phyloP scores from a whole-genome alignment of 2,888 invertebrate species.

The Oscheius sp. region DNA sequence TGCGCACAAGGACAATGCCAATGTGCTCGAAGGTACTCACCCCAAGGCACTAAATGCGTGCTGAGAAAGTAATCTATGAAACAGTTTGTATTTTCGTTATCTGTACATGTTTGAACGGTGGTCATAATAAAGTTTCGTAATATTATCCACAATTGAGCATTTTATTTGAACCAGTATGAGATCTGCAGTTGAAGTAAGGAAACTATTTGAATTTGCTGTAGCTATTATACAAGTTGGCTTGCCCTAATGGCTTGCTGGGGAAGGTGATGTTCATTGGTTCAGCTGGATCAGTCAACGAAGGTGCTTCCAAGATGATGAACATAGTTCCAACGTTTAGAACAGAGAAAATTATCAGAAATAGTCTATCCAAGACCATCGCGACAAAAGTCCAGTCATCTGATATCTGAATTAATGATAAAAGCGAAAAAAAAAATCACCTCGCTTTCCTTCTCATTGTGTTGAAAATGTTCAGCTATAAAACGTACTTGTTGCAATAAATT shows the following conservation, averaged over 20 bases:
- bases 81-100: neutral
- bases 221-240: conserved; percentile 54
- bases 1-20: conserved; percentile 32
- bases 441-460: conserved; percentile 64
- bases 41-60: conserved; percentile 50
- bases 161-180: neutral
- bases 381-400: conserved; percentile 70
- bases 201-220: neutral
- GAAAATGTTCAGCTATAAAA: conserved; percentile 69
- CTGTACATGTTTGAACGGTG: conserved; percentile 1
- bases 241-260: conserved; percentile 66
- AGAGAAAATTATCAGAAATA: conserved; percentile 68
- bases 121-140: conserved; percentile 10
- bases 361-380: conserved; percentile 68
- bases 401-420: conserved; percentile 43
- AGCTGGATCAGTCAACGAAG: conserved; percentile 64
- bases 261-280: conserved; percentile 67
- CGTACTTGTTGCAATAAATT: conserved; percentile 64
- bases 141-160: neutral
- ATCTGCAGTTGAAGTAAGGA: neutral
- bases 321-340: conserved; percentile 68
- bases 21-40: conserved; percentile 46
- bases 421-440: conserved; percentile 53
- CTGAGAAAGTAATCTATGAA: neutral
- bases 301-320: conserved; percentile 67